Conservation (phyloP, 2,888 invertebrate species). For the Cheilosia pagana region DNA sequence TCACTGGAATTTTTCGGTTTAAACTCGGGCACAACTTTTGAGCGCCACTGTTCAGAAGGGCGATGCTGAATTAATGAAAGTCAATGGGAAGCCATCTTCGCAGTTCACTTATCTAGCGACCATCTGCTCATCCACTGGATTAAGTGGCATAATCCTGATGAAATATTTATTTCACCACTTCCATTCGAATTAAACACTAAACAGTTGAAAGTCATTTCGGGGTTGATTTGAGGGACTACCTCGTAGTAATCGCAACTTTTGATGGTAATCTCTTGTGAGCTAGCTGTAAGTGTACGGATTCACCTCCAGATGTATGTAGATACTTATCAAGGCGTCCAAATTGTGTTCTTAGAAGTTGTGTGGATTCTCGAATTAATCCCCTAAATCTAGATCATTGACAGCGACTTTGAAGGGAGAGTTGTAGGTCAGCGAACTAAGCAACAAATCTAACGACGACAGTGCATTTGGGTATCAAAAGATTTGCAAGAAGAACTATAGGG, state of each 20-base stretch:
- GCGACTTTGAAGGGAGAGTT: too few species aligned
- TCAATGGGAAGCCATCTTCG: slow-evolving; percentile 1
- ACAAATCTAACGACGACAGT: too few species aligned
- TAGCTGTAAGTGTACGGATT: neutral
- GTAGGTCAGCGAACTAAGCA: too few species aligned
- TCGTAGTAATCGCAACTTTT: neutral
- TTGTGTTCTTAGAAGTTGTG: too few species aligned
- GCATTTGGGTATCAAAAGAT: too few species aligned
- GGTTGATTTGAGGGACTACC: slow-evolving; percentile 20
- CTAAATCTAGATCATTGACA: too few species aligned
- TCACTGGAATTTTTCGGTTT: neutral
- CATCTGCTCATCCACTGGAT: slow-evolving; percentile 29
- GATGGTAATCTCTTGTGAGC: neutral
- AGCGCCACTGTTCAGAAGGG: neutral
- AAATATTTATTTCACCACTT: slow-evolving; percentile 16
- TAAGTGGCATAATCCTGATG: slow-evolving; percentile 17
- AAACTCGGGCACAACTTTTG: neutral
- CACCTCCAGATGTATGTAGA: neutral
- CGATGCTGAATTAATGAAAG: neutral
- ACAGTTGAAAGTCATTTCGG: slow-evolving; percentile 9
- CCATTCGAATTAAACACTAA: neutral
- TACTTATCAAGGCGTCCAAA: too few species aligned
- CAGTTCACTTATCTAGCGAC: neutral
- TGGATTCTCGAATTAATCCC: too few species aligned
- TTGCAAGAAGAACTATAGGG: too few species aligned